phyloP scores from a whole-genome alignment of 2,797 vertebrate species.

The Schizopygopsis malacanthus region DNA sequence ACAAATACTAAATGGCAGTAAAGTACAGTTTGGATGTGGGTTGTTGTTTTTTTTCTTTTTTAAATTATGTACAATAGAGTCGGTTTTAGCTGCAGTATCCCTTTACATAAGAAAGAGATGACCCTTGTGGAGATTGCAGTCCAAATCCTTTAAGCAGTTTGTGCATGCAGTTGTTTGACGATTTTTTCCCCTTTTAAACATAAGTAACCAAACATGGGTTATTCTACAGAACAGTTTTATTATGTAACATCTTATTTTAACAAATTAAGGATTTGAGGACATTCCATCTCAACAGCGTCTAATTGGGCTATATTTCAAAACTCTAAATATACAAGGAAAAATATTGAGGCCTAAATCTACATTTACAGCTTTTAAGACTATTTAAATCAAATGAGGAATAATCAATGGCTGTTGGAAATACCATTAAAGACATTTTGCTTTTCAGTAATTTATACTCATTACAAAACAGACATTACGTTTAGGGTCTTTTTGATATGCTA shows the following conservation, averaged over 20 bases:
- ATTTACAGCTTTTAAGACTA: constrained; percentile 90
- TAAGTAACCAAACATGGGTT: constrained; percentile 68
- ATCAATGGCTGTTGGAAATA: constrained; percentile 75
- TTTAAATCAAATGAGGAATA: constrained; percentile 86
- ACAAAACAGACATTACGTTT: constrained; percentile 77
- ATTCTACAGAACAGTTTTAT: no score
- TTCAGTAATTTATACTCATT: constrained; percentile 78
- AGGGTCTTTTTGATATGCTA: constrained; percentile 74
- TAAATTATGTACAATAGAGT: constrained; percentile 92
- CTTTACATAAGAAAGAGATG: constrained; percentile 89
- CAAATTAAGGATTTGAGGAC: constrained; percentile 86
- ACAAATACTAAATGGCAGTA: constrained; percentile 92
- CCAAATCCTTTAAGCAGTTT: constrained; percentile 82
- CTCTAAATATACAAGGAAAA: constrained; percentile 83
- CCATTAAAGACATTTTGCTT: constrained; percentile 76
- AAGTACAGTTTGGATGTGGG: constrained; percentile 80
- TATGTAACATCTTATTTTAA: constrained; percentile 70
- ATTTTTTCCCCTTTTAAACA: constrained; percentile 60
- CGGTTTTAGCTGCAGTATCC: constrained; percentile 95
- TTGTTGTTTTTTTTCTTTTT: constrained; percentile 69
- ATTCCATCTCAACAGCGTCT: constrained; percentile 94
- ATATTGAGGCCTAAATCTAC: constrained; percentile 85
- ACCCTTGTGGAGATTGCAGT: constrained; percentile 88
- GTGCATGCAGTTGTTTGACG: constrained; percentile 74
- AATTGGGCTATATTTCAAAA: constrained; percentile 99